phyloP scores from a whole-genome alignment of 2,888 invertebrate species.

The Rhamphomyia laevipes region DNA sequence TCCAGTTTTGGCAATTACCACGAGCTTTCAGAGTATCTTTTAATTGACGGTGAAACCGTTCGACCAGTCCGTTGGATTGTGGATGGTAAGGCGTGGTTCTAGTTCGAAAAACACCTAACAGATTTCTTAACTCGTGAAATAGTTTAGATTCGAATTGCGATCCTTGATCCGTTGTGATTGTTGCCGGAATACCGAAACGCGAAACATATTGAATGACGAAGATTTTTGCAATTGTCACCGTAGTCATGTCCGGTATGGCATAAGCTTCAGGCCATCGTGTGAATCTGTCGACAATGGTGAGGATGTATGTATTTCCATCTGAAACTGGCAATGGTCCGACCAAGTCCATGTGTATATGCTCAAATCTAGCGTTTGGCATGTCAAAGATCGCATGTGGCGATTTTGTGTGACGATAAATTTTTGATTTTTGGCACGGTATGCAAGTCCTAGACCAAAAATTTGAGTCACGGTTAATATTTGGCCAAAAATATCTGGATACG shows the following conservation, averaged over 20 bases:
- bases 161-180: conserved; percentile 1
- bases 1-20: background rate
- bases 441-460: no score
- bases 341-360: no score
- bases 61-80: conserved; percentile 5
- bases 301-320: no score
- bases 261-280: conserved; percentile 2
- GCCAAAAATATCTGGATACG: no score
- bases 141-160: conserved; percentile 3
- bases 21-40: conserved; percentile 20
- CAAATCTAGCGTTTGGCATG: no score
- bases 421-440: no score
- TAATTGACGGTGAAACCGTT: background rate
- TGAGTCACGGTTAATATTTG: no score
- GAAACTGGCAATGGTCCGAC: no score
- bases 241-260: background rate
- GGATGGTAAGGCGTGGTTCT: conserved; percentile 7
- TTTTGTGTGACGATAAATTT: no score
- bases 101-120: background rate
- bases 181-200: background rate
- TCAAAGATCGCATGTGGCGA: no score
- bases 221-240: background rate
- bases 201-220: background rate
- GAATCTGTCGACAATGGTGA: no score
- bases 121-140: conserved; percentile 1